phyloP scores from a whole-genome alignment of 1,140 invertebrate species.

The Zaprionus lachaisei region DNA sequence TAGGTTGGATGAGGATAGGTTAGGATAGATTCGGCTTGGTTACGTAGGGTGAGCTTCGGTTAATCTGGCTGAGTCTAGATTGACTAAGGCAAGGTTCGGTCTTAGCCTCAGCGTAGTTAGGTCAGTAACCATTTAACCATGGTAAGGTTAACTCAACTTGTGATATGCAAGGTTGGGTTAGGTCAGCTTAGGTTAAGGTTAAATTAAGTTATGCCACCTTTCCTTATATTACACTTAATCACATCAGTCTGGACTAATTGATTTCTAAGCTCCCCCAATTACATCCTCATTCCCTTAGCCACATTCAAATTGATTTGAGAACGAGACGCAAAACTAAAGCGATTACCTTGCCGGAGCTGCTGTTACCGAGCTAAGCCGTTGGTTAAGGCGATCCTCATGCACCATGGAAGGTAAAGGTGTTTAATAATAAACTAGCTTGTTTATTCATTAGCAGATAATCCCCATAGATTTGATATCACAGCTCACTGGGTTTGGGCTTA shows the following conservation, averaged over 20 bases:
- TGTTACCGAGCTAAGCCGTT: background rate
- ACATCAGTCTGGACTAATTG: background rate
- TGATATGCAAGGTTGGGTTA: background rate
- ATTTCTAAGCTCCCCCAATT: background rate
- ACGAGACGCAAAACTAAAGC: background rate
- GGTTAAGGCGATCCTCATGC: background rate
- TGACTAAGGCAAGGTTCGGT: no score
- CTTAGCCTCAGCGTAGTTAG: no score
- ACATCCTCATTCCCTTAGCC: background rate
- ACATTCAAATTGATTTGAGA: background rate
- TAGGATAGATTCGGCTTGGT: no score
- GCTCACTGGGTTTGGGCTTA: background rate
- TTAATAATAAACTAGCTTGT: slow-evolving; percentile 12
- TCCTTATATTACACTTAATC: background rate
- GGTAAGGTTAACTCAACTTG: background rate
- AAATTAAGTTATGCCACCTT: background rate
- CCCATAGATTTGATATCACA: slow-evolving; percentile 4
- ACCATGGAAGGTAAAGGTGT: background rate
- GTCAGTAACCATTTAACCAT: background rate
- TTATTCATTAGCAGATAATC: slow-evolving; percentile 10
- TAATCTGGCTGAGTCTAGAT: no score
- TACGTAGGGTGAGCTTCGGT: no score
- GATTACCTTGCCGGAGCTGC: background rate
- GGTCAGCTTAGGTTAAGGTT: background rate
- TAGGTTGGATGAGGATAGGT: background rate